These are phyloP conservation scores for Eudyptes chrysolophus DNA, from an alignment of 2,113 vertebrate genomes.

Conservation along the genomic window DNA sequence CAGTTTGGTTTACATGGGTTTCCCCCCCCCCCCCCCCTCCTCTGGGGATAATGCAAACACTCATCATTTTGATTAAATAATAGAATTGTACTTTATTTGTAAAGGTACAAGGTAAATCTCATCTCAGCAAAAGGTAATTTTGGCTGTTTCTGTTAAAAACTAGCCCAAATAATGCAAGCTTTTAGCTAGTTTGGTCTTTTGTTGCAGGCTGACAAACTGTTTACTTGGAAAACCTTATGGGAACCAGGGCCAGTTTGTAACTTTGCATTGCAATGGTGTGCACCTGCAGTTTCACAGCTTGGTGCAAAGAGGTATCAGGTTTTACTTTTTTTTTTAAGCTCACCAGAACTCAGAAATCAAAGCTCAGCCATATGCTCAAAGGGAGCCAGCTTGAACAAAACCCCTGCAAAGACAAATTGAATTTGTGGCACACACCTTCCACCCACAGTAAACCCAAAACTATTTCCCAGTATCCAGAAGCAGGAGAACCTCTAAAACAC, in stretches of 20 bases:
- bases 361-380: not conserved
- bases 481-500: not conserved
- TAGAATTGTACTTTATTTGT: not conserved
- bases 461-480: not conserved
- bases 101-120: not conserved
- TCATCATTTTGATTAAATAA: no score
- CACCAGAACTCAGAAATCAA: not conserved
- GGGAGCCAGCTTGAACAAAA: not conserved
- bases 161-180: rapidly evolving
- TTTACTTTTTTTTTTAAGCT: not conserved
- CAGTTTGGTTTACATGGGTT: not conserved
- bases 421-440: not conserved
- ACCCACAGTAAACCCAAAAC: rapidly evolving
- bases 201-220: not conserved
- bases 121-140: not conserved
- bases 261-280: not conserved
- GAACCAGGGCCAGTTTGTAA: rapidly evolving
- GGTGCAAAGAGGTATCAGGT: not conserved
- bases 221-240: not conserved
- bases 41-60: not conserved
- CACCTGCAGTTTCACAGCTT: not conserved
- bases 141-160: not conserved
- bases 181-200: not conserved
- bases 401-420: rapidly evolving
- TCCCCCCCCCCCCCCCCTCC: no score